Evolutionary conservation across 2,888 invertebrate genomes (phyloP), one percentile per base, ranked within the genome.

Genomic region (Anoplius nigerrimus): DNA sequence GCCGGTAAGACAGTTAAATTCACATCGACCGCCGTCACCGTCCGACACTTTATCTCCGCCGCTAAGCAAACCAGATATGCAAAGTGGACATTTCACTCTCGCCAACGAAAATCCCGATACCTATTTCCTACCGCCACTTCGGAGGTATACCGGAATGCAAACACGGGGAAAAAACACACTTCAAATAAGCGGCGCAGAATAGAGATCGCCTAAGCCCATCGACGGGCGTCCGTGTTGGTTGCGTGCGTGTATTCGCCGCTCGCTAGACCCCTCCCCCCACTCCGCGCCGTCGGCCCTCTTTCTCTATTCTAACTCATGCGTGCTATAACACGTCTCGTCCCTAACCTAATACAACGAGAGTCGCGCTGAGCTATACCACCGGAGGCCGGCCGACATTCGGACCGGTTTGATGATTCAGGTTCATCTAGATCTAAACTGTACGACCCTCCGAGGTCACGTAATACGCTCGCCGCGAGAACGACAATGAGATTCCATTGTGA

Each of bases 261-360:
- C 58, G 62, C 15, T 59, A n/a, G 34, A 16, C 16, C 24, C 52
- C 54, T n/a, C 18, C 54, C 62, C 55, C 65, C 66, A 46, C 18
- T 48, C 62, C 55, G 63, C 66, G 43, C 48, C 57, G 18, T 45
- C 42, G 24, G 52, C 22, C 66, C 54, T 74, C 74, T 71, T 71
- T 68, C 74, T 75, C 82, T 82, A 78, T 80, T 84, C 80, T 80
- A 83, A 82, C 80, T 82, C 84, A 75, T 79, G 80, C 76, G 82
- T 75, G 78, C 74, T 80, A 76, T 76, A 83, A 76, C 78, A 67
- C 75, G 76, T 75, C 77, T 76, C 76, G 83, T 82, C 84, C 86
- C 86, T 86, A 86, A 86, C 86, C 87, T 86, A 82, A 84, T 86
- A 82, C 86, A 87, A 86, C 84, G 76, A 81, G 81, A 81, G 72